phyloP scores from a whole-genome alignment of 2,797 vertebrate genomes.

The Ispidina picta region DNA sequence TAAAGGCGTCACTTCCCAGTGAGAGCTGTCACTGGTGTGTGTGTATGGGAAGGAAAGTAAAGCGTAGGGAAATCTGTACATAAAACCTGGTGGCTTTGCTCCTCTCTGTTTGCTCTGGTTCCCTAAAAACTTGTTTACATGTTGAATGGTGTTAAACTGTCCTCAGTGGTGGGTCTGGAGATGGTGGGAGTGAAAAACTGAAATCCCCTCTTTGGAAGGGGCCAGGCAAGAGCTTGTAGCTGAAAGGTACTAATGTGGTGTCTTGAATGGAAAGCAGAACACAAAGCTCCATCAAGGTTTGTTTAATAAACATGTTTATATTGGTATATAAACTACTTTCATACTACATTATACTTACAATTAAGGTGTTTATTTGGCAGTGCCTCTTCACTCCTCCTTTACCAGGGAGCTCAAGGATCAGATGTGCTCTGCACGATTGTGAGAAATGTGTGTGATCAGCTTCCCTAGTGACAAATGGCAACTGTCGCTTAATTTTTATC shows the following conservation, averaged over 20 bases:
- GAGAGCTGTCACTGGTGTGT: not conserved
- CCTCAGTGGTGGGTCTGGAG: not conserved
- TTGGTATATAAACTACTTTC: accelerated
- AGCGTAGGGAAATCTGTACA: not conserved
- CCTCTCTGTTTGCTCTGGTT: not conserved
- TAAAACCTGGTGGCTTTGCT: not conserved
- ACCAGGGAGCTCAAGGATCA: constrained; percentile 1
- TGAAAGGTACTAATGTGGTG: accelerated
- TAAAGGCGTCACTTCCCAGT: not conserved
- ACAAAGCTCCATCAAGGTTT: not conserved
- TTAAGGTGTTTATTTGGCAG: not conserved
- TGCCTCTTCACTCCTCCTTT: not conserved
- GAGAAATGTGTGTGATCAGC: constrained; percentile 66
- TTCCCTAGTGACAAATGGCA: constrained; percentile 75
- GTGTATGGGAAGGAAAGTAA: not conserved
- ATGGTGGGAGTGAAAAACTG: not conserved
- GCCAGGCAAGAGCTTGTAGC: not conserved
- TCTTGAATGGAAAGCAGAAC: not conserved
- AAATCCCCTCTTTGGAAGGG: not conserved
- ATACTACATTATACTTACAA: accelerated
- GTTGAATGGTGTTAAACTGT: not conserved
- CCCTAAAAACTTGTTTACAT: not conserved
- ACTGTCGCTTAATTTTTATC: constrained; percentile 81
- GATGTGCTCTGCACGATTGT: not conserved
- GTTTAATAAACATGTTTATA: accelerated